Conservation (phyloP, 2,797 vertebrate genomes). For the Yasuhikotakia modesta region DNA sequence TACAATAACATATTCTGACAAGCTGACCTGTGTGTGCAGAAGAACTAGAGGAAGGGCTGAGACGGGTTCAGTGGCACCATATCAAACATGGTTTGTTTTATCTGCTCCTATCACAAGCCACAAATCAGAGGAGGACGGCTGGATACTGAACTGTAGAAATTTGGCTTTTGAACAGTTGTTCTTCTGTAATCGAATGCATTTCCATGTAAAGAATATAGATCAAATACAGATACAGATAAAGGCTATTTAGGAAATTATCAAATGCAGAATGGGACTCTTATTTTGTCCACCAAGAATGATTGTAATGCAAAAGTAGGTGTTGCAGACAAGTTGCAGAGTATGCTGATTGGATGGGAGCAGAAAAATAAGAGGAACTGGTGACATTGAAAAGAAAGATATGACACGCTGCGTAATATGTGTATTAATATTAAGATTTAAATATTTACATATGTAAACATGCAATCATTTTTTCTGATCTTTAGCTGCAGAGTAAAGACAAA, state of each 20-base stretch:
- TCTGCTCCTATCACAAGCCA: slow-evolving; percentile 8
- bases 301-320: too few relatives aligned
- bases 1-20: slow-evolving; percentile 57
- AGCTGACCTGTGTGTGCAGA: slow-evolving; percentile 30
- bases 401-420: too few relatives aligned
- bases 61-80: slow-evolving; percentile 25
- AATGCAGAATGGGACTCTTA: neutral
- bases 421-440: neutral
- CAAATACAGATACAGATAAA: too few relatives aligned
- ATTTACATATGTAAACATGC: neutral
- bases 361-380: too few relatives aligned
- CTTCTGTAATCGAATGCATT: neutral
- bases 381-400: too few relatives aligned
- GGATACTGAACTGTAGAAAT: neutral
- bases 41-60: slow-evolving; percentile 11
- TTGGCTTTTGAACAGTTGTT: neutral
- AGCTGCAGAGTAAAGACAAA: slow-evolving; percentile 34
- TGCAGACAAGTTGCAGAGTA: neutral
- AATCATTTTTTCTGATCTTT: slow-evolving; percentile 43
- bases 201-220: neutral
- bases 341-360: too few relatives aligned
- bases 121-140: neutral
- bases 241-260: neutral
- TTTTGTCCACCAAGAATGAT: neutral
- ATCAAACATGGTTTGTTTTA: slow-evolving; percentile 51